A percentile compares a stretch with the other conserved stretches of the same genome.
These are phyloP conservation scores for Apotomis betuletana DNA, from an alignment of 2,888 invertebrate genomes.

Conservation along the genomic window DNA sequence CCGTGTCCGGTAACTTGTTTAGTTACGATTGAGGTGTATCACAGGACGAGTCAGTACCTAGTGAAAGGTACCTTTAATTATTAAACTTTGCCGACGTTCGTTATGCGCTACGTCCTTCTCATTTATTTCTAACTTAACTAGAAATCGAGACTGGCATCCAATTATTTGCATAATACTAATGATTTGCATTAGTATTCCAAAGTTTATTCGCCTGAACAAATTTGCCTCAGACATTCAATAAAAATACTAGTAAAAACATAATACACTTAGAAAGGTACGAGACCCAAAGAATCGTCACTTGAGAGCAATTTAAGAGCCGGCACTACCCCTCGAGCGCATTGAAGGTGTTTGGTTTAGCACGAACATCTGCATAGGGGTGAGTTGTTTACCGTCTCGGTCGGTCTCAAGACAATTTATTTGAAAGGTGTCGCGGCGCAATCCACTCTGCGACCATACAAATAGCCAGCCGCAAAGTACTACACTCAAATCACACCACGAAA, in stretches of 20 bases:
- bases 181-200: neutral
- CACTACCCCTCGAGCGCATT: conserved; percentile 66
- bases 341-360: conserved; percentile 69
- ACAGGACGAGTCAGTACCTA: conserved; percentile 47
- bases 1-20: conserved; percentile 67
- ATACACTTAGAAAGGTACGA: conserved; percentile 57
- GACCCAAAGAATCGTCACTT: conserved; percentile 55
- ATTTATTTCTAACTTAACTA: conserved; percentile 45
- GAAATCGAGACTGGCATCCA: conserved; percentile 8
- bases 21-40: conserved; percentile 62
- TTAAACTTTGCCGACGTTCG: conserved; percentile 61
- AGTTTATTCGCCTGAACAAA: conserved; percentile 50
- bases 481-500: conserved; percentile 74
- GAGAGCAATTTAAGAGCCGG: conserved; percentile 68
- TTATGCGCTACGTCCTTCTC: conserved; percentile 45
- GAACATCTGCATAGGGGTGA: conserved; percentile 76
- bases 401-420: conserved; percentile 82
- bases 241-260: conserved; percentile 59
- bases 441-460: conserved; percentile 74
- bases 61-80: conserved; percentile 61
- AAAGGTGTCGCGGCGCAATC: conserved; percentile 81
- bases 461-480: conserved; percentile 64
- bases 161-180: conserved; percentile 13
- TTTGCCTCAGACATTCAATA: conserved; percentile 68
- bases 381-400: conserved; percentile 75